Evolutionary conservation across 2,888 invertebrate genomes (phyloP).

Genomic region (Drosophila maculinotata): DNA sequence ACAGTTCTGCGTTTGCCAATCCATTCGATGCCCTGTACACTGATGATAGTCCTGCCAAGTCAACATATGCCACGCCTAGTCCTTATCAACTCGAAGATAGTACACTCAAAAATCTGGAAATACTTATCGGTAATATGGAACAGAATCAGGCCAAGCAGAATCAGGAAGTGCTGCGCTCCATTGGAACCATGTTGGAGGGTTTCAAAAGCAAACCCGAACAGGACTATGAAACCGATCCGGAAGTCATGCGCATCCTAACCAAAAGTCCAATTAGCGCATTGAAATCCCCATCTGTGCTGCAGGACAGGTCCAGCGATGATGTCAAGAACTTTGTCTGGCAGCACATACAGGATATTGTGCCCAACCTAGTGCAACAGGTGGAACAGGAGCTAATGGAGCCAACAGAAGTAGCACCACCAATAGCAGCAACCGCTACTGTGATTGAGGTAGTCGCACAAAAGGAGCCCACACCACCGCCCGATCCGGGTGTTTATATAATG

Average conservation of each 20-base stretch:
- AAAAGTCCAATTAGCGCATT: conserved; percentile 84
- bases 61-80: conserved; percentile 66
- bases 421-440: not conserved
- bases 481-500: conserved; percentile 78
- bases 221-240: conserved; percentile 78
- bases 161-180: conserved; percentile 80
- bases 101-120: conserved; percentile 84
- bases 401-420: conserved; percentile 9
- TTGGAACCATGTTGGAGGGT: conserved; percentile 82
- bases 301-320: conserved; percentile 69
- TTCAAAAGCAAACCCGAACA: conserved; percentile 71
- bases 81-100: conserved; percentile 75
- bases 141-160: conserved; percentile 84
- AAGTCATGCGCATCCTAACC: conserved; percentile 81
- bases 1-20: conserved; percentile 50
- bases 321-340: conserved; percentile 84
- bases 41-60: conserved; percentile 68
- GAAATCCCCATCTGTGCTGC: conserved; percentile 43
- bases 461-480: conserved; percentile 49
- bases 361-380: conserved; percentile 84
- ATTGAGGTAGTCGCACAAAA: conserved; percentile 9
- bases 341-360: conserved; percentile 85
- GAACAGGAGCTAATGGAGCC: conserved; percentile 82
- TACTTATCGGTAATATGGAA: conserved; percentile 85
- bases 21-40: conserved; percentile 56